These are phyloP conservation scores for Heliconius himera DNA, from an alignment of 1,140 invertebrate genomes.

Conservation along the genomic window DNA sequence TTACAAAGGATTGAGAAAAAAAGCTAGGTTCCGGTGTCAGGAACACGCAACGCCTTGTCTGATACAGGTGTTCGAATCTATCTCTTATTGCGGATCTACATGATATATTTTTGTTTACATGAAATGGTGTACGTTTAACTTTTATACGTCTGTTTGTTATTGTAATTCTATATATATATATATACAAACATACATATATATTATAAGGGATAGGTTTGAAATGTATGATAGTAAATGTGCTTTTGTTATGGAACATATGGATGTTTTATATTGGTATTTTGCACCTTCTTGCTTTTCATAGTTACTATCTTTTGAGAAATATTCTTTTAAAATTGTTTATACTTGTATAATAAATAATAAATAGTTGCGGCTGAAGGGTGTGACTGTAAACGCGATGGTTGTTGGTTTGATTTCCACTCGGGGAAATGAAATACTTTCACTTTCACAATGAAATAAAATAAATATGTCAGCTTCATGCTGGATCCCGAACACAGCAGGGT, in stretches of 20 bases:
- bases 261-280: not conserved
- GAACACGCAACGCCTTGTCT: conserved; percentile 48
- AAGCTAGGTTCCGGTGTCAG: conserved; percentile 67
- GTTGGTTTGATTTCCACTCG: no score
- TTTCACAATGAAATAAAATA: no score
- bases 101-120: conserved; percentile 31
- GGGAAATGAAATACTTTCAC: no score
- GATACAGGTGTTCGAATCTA: conserved; percentile 39
- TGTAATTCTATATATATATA: not conserved
- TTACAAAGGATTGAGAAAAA: conserved; percentile 66
- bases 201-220: conserved; percentile 5
- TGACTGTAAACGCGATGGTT: no score
- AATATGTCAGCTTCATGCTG: no score
- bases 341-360: no score
- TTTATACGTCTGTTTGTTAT: conserved; percentile 22
- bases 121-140: not conserved
- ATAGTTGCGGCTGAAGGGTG: no score
- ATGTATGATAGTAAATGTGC: not conserved
- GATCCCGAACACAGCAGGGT: no score
- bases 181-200: no score
- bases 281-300: not conserved
- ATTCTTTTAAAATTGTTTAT: not conserved
- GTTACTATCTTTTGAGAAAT: not conserved
- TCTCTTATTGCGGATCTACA: conserved; percentile 40
- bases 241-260: conserved; percentile 1